These are phyloP conservation scores for Halocynthia aurantium DNA, from an alignment of 23 tunicate genomes.

Conservation along the genomic window DNA sequence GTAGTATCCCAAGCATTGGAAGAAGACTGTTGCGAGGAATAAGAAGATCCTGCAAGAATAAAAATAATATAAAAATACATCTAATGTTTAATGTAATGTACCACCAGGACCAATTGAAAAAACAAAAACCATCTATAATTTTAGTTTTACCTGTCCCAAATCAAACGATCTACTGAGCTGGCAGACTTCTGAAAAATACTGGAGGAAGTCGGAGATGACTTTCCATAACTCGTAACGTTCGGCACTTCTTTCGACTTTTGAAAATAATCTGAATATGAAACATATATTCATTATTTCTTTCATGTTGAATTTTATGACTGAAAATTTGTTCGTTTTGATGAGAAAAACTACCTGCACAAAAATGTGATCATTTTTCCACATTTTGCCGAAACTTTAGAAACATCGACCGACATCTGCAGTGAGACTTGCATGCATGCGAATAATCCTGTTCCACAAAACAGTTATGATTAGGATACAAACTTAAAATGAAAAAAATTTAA, in stretches of 20 bases:
- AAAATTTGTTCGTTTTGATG: neutral
- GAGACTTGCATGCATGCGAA: conserved; percentile 6
- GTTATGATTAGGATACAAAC: neutral
- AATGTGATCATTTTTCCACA: conserved; percentile 8
- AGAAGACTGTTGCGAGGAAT: neutral
- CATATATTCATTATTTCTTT: neutral
- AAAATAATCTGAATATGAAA: conserved; percentile 18
- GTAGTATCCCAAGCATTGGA: neutral
- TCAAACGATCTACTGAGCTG: neutral
- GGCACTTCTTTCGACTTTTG: neutral
- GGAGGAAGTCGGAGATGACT: neutral
- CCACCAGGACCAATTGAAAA: too few relatives aligned
- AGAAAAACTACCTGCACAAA: conserved; percentile 11
- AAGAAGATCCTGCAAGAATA: conserved; percentile 8
- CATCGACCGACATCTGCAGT: neutral
- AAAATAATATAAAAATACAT: neutral
- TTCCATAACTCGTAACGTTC: conserved; percentile 17
- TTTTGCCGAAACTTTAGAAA: neutral
- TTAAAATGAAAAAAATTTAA: neutral
- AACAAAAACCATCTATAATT: too few relatives aligned
- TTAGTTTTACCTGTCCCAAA: conserved; percentile 8
- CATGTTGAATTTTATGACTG: neutral
- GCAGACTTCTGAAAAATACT: conserved; percentile 7
- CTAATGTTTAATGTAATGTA: too few relatives aligned
- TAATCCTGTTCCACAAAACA: neutral